Percentiles rank a stretch among this genome's conserved stretches.
These are phyloP conservation scores for Bradypodion pumilum DNA, from an alignment of 2,797 vertebrate species.

Conservation along the genomic window DNA sequence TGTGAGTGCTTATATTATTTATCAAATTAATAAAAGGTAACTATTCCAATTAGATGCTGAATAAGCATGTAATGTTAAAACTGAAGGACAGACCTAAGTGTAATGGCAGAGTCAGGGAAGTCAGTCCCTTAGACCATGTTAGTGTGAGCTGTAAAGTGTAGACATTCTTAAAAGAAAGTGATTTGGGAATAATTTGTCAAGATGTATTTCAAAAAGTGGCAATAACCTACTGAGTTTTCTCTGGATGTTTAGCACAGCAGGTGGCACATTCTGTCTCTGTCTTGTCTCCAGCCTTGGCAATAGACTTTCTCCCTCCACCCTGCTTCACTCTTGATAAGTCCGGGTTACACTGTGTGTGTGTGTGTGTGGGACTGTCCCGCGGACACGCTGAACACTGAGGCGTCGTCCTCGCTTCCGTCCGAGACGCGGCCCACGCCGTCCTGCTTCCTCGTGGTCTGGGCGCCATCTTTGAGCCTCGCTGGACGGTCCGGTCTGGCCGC, in stretches of 20 bases:
- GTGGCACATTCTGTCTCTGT: background rate
- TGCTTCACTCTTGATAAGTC: slow-evolving; percentile 35
- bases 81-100: background rate
- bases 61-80: background rate
- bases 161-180: slow-evolving; percentile 2
- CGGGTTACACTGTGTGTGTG: no score
- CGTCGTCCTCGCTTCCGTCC: no score
- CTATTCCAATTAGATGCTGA: background rate
- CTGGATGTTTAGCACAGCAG: slow-evolving; percentile 23
- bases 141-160: slow-evolving; percentile 25
- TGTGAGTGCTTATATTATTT: background rate
- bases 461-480: no score
- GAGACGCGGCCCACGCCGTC: no score
- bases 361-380: no score
- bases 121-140: slow-evolving; percentile 1
- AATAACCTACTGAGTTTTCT: background rate
- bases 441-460: no score
- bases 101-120: background rate
- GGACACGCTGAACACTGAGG: no score
- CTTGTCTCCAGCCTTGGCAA: slow-evolving; percentile 33
- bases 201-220: slow-evolving; percentile 4
- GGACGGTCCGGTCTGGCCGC: no score
- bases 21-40: background rate
- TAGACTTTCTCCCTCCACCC: slow-evolving; percentile 14
- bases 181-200: slow-evolving; percentile 15